Evolutionary conservation across 2,113 vertebrate genomes (phyloP).

Genomic region (Halichoerus grypus): DNA sequence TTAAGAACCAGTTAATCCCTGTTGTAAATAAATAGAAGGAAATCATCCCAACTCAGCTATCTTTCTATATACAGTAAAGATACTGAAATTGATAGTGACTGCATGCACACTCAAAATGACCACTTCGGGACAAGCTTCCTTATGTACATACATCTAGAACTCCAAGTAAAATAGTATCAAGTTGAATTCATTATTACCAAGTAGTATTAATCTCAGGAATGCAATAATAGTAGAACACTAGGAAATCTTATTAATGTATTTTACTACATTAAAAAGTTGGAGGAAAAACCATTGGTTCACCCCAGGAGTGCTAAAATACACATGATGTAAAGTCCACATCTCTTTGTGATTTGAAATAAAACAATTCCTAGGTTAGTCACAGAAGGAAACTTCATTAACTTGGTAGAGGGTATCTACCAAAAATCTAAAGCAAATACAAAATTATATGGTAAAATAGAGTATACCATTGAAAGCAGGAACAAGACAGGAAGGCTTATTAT

Average conservation of each 20-base stretch:
- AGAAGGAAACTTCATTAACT: background rate
- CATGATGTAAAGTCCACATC: background rate
- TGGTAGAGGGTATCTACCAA: background rate
- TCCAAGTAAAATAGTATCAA: background rate
- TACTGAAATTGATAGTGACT: background rate
- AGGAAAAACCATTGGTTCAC: background rate
- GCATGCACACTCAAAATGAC: background rate
- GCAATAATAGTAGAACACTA: background rate
- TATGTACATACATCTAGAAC: background rate
- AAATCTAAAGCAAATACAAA: background rate
- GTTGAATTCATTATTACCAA: background rate
- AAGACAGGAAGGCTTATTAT: background rate
- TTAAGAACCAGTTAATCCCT: background rate
- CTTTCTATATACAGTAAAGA: background rate
- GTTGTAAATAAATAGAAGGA: background rate
- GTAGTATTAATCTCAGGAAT: background rate
- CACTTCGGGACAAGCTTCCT: background rate
- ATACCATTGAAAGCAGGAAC: background rate
- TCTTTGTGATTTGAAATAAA: conserved; percentile 48
- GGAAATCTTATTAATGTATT: background rate
- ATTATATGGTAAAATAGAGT: conserved; percentile 1
- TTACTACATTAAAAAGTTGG: background rate
- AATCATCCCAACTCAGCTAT: background rate
- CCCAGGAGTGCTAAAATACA: background rate
- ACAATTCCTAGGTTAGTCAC: background rate